phyloP scores from a whole-genome alignment of 1,140 invertebrate genomes.

The Habropoda laboriosa region DNA sequence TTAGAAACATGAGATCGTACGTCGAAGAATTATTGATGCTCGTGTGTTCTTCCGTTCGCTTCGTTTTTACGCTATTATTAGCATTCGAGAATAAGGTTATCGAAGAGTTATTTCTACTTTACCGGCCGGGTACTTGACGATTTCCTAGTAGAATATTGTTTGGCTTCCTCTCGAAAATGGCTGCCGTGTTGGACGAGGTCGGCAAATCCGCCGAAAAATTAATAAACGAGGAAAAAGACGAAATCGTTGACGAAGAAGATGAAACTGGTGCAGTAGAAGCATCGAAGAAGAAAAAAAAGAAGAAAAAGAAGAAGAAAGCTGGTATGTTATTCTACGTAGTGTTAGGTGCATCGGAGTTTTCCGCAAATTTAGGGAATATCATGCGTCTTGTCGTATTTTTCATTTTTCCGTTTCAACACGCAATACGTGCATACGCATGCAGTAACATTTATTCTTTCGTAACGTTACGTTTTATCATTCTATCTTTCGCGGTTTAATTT shows the following conservation, averaged over 20 bases:
- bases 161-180: constrained; percentile 78
- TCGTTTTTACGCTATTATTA: too few species aligned
- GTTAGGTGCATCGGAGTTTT: constrained; percentile 28
- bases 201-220: constrained; percentile 80
- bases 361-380: neutral
- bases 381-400: neutral
- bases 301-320: constrained; percentile 89
- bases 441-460: too few species aligned
- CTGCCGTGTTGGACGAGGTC: constrained; percentile 82
- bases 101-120: neutral
- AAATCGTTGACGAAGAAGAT: constrained; percentile 80
- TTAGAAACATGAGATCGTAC: too few species aligned
- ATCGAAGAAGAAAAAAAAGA: constrained; percentile 88
- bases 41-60: too few species aligned
- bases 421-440: neutral
- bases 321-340: constrained; percentile 76
- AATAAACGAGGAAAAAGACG: constrained; percentile 78
- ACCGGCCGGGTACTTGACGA: neutral
- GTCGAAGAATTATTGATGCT: too few species aligned
- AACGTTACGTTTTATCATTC: too few species aligned
- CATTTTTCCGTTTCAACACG: neutral
- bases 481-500: neutral
- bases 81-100: neutral
- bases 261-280: constrained; percentile 83
- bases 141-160: constrained; percentile 1